A percentile compares a stretch with the other conserved stretches of the same genome.
Evolutionary conservation across 35 echinoderm and acorn worm species (phyloP).

Genomic region (Chiridota heheva): DNA sequence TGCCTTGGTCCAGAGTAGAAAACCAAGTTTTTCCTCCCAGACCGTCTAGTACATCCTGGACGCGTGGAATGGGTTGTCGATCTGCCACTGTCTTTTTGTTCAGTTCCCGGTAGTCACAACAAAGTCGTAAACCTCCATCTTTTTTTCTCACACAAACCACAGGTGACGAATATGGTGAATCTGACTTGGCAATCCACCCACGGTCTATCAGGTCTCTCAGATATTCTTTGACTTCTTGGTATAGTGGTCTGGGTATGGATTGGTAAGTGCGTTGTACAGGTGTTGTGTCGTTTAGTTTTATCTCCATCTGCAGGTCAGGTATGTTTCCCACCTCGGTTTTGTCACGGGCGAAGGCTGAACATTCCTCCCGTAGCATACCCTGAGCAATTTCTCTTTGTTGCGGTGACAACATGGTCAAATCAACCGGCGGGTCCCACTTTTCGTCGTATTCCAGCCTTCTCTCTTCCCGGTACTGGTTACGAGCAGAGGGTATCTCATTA

Average conservation of each 20-base stretch:
- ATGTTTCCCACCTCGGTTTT: conserved; percentile 55
- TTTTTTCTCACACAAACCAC: conserved; percentile 68
- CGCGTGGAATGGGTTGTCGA: conserved; percentile 53
- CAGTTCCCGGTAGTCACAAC: conserved; percentile 53
- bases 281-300: conserved; percentile 31
- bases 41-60: conserved; percentile 62
- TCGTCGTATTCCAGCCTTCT: no score
- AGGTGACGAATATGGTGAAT: conserved; percentile 57
- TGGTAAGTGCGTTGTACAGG: conserved; percentile 35
- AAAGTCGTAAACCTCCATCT: conserved; percentile 48
- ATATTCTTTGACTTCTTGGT: conserved; percentile 55
- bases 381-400: background rate
- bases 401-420: background rate
- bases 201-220: conserved; percentile 33
- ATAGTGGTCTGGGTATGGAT: conserved; percentile 65
- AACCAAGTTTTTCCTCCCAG: conserved; percentile 58
- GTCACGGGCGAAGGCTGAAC: conserved; percentile 32
- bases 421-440: background rate
- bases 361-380: conserved; percentile 48
- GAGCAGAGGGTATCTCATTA: no score
- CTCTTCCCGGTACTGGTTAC: no score
- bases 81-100: conserved; percentile 56
- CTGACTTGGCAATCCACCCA: conserved; percentile 55
- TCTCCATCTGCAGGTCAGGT: conserved; percentile 49
- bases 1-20: conserved; percentile 61